A percentile compares a stretch with the other conserved stretches of the same genome.
Evolutionary conservation across 1,140 invertebrate species (phyloP).

Genomic region (Sarcophaga peregrina): DNA sequence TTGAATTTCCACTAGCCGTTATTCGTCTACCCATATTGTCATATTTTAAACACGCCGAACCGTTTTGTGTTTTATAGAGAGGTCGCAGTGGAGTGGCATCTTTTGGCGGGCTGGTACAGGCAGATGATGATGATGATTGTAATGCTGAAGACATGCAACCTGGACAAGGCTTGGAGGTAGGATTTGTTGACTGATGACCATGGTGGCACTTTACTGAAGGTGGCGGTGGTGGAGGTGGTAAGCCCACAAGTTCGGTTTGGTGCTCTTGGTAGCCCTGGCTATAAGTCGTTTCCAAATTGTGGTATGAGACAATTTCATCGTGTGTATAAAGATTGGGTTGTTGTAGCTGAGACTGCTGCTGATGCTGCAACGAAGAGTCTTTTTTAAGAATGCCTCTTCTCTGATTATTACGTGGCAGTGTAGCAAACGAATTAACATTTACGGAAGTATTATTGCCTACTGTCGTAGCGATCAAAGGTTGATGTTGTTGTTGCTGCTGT

Average conservation of each 20-base stretch:
- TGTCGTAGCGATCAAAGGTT: constrained; percentile 39
- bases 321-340: constrained; percentile 59
- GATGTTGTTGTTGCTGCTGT: constrained; percentile 43
- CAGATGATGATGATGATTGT: constrained; percentile 64
- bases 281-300: constrained; percentile 61
- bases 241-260: constrained; percentile 52
- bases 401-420: constrained; percentile 69
- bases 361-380: constrained; percentile 55
- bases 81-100: constrained; percentile 57
- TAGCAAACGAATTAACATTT: constrained; percentile 71
- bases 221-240: constrained; percentile 57
- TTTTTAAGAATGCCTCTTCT: constrained; percentile 64
- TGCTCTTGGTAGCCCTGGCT: constrained; percentile 51
- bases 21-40: constrained; percentile 91
- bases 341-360: constrained; percentile 47
- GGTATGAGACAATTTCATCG: constrained; percentile 64
- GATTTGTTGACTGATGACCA: constrained; percentile 33
- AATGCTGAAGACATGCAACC: constrained; percentile 67
- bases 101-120: constrained; percentile 59
- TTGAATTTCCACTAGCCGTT: constrained; percentile 85
- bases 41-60: constrained; percentile 72
- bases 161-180: constrained; percentile 56
- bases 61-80: constrained; percentile 47
- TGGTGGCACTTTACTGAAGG: constrained; percentile 48
- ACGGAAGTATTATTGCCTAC: constrained; percentile 43